Percentiles rank a stretch among this genome's conserved stretches.
These are phyloP conservation scores for Crocidura indochinensis DNA, from an alignment of 2,797 vertebrate genomes.

Conservation along the genomic window DNA sequence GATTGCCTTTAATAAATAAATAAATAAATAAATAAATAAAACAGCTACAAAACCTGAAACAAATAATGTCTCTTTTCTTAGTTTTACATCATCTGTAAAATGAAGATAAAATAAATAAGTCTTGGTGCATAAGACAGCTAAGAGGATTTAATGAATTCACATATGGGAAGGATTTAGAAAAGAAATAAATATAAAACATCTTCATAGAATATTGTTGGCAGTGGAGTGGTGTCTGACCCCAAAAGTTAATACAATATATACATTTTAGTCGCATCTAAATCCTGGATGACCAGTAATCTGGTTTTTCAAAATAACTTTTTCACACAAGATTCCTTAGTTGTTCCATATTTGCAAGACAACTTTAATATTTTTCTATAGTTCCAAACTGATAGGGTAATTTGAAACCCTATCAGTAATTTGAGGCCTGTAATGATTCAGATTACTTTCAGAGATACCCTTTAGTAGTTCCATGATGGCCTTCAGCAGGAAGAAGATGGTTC, in stretches of 20 bases:
- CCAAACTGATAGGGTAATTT: background rate
- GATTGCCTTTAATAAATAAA: too few species aligned
- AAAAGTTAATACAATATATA: background rate
- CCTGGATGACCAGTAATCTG: background rate
- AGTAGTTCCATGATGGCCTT: background rate
- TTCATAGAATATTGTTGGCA: background rate
- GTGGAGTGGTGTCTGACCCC: background rate
- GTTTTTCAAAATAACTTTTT: slow-evolving; percentile 1
- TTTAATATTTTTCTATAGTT: too few species aligned
- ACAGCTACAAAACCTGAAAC: background rate
- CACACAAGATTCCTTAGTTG: background rate
- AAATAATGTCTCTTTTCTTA: background rate
- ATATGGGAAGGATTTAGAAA: slow-evolving; percentile 21
- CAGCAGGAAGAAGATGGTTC: background rate
- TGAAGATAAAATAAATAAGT: background rate
- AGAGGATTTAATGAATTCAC: slow-evolving; percentile 25
- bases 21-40: too few species aligned
- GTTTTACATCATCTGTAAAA: background rate
- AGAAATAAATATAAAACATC: background rate
- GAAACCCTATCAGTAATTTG: slow-evolving; percentile 29
- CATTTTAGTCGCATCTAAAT: background rate
- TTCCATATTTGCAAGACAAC: background rate
- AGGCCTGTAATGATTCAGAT: background rate
- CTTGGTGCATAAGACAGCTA: background rate
- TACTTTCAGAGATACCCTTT: background rate